phyloP scores from a whole-genome alignment of 2,113 vertebrate species.

The Trichomycterus rosablanca region DNA sequence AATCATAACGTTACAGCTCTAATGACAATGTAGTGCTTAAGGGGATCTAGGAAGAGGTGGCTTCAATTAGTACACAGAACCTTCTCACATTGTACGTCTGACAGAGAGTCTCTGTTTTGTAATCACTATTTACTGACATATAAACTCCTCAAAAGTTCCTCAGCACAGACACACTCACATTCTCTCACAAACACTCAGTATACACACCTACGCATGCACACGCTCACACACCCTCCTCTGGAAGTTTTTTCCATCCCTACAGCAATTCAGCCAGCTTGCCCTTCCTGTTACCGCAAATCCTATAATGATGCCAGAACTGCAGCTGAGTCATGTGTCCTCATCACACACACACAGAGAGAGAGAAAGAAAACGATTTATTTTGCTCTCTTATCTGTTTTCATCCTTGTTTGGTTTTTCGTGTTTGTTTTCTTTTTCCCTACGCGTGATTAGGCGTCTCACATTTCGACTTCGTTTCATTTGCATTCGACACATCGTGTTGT shows the following conservation, averaged over 20 bases:
- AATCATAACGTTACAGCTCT: too few species aligned
- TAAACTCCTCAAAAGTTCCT: too few species aligned
- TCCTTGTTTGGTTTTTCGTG: background rate
- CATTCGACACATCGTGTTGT: conserved; percentile 33
- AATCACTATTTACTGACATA: too few species aligned
- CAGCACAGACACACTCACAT: too few species aligned
- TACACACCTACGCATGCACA: conserved; percentile 8
- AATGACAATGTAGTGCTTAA: too few species aligned
- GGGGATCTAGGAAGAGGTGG: too few species aligned
- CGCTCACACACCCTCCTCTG: conserved; percentile 8
- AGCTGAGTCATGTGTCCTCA: conserved; percentile 25
- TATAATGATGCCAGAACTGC: conserved; percentile 30
- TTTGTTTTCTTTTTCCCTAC: conserved; percentile 2
- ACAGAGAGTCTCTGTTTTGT: too few species aligned
- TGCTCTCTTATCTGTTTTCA: conserved; percentile 3
- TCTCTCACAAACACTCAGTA: conserved; percentile 13
- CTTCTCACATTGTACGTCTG: too few species aligned
- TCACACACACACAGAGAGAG: conserved; percentile 28
- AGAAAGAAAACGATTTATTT: too few species aligned
- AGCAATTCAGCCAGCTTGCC: conserved; percentile 31
- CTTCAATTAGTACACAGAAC: too few species aligned
- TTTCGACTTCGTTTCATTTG: conserved; percentile 38
- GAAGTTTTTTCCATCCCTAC: conserved; percentile 37
- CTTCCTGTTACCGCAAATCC: conserved; percentile 44
- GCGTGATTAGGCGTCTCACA: conserved; percentile 18